Conservation (phyloP, 2,888 invertebrate species). For the Helleia helle region DNA sequence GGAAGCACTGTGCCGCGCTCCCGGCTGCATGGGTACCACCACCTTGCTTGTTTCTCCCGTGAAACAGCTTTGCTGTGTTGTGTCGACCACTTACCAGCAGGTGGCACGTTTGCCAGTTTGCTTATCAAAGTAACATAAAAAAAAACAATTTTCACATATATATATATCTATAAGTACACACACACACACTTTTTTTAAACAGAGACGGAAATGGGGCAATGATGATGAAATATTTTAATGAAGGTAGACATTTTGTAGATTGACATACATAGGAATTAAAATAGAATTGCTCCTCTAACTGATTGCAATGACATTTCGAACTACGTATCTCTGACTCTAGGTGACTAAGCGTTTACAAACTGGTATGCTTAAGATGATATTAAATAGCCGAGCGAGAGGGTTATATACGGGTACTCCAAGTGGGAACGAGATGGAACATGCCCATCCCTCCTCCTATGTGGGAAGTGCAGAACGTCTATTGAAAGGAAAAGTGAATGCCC, state of each 20-base stretch:
- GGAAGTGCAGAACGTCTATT: constrained; percentile 47
- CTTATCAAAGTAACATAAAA: too few relatives aligned
- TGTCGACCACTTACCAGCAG: too few relatives aligned
- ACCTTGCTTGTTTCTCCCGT: too few relatives aligned
- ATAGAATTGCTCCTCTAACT: constrained; percentile 30
- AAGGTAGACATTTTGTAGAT: not conserved
- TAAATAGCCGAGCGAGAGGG: constrained; percentile 1
- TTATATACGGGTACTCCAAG: constrained; percentile 8
- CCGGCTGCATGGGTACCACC: too few relatives aligned
- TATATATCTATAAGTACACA: too few relatives aligned
- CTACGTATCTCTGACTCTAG: constrained; percentile 47
- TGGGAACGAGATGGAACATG: constrained; percentile 30
- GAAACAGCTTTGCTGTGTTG: too few relatives aligned
- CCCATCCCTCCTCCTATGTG: constrained; percentile 38
- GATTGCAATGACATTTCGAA: constrained; percentile 53
- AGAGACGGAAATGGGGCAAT: too few relatives aligned
- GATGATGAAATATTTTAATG: too few relatives aligned
- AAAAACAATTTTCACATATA: too few relatives aligned
- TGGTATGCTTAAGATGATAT: constrained; percentile 43
- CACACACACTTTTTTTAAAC: too few relatives aligned
- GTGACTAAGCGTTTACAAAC: constrained; percentile 58
- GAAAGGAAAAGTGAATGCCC: constrained; percentile 64
- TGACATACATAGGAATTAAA: constrained; percentile 10
- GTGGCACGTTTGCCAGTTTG: too few relatives aligned
- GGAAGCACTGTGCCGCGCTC: too few relatives aligned